Evolutionary conservation across 2,888 invertebrate genomes (phyloP).

Genomic region (Actias luna): DNA sequence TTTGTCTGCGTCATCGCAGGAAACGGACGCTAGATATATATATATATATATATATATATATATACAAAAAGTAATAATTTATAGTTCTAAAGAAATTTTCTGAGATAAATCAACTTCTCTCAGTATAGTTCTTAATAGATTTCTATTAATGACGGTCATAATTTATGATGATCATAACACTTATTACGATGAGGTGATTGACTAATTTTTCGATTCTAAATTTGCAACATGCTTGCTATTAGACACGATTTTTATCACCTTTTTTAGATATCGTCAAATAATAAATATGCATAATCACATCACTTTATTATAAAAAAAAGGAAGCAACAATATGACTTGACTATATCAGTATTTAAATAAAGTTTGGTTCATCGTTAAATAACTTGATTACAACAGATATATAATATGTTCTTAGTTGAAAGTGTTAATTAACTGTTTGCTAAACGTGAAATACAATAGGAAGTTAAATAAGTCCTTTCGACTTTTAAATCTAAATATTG

Average conservation of each 20-base stretch:
- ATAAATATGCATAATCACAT: neutral
- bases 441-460: neutral
- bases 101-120: slow-evolving; percentile 44
- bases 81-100: slow-evolving; percentile 45
- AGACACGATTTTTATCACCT: neutral
- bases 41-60: slow-evolving; percentile 44
- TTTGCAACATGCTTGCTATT: slow-evolving; percentile 15
- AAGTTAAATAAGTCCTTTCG: neutral
- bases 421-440: neutral
- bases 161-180: slow-evolving; percentile 37
- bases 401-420: neutral
- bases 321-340: neutral
- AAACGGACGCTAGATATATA: slow-evolving; percentile 36
- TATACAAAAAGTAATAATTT: slow-evolving; percentile 36
- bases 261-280: neutral
- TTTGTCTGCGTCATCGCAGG: slow-evolving; percentile 30
- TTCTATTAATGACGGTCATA: slow-evolving; percentile 37
- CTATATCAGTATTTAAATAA: slow-evolving; percentile 3
- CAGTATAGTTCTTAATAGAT: slow-evolving; percentile 41
- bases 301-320: neutral
- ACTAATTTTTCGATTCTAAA: slow-evolving; percentile 16
- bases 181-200: slow-evolving; percentile 17
- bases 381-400: neutral
- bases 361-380: slow-evolving; percentile 10
- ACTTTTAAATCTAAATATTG: neutral